Evolutionary conservation across 2,888 invertebrate genomes (phyloP), one percentile per base, ranked within the genome.

Genomic region (Dichetophora obliterata): DNA sequence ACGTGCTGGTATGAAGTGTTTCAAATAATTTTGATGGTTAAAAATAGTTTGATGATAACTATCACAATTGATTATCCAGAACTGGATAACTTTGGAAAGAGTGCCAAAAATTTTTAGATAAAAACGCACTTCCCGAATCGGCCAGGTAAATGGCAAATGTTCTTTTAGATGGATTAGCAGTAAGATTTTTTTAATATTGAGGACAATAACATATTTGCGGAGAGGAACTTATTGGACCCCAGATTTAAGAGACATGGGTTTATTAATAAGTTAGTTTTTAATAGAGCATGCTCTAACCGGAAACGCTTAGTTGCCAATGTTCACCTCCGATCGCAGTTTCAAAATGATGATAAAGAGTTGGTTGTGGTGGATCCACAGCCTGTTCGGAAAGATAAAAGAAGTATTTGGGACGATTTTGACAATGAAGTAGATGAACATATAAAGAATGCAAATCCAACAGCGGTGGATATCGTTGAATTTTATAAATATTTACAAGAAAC

Each of bases 401-500:
- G 59, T 27, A 22, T 59, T 27, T 59, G 59, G 59, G 11, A 59
- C 27, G 57, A 57, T 57, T 57, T 57, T 22, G 57, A 57, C 5
- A 57, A 19, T 11, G 57, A 57, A 57, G 57, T 57, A 19, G 57
- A 27, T 19, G 8, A 4, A 11, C 22, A 22, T 14, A 24, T 57
- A 19, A 57, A 57, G n/a, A 57, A 57, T 57, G 27, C 19, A 6
- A 57, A 27, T 8, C 57, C 57, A 3, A 54, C 54, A 54, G 54
- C 22, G 1, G 54, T n/a, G n/a, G 57, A 14, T 4, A 57, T 57
- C 22, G 22, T 57, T 3, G 57, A 57, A 22, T 22, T 57, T 22
- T 22, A 57, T 14, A 57, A 57, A 57, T 57, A 57, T 57, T 57
- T 57, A 57, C 57, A 57, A 22, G 22, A 57, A 57, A 22, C 57